phyloP scores from a whole-genome alignment of 2,888 invertebrate species.

The Leucoma salicis region DNA sequence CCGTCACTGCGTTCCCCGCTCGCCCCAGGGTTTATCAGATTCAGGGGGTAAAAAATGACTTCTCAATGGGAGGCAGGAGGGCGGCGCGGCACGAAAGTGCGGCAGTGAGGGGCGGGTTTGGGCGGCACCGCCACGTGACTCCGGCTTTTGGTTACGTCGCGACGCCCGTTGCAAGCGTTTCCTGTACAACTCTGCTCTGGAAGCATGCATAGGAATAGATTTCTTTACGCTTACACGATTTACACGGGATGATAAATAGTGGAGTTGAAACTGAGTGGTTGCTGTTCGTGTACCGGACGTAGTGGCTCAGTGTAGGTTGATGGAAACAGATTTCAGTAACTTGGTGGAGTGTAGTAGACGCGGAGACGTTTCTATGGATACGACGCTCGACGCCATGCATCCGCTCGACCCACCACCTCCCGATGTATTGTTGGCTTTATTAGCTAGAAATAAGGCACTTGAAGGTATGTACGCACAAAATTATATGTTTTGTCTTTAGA shows the following conservation, averaged over 20 bases:
- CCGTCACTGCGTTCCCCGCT: conserved; percentile 35
- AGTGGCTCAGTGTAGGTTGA: conserved; percentile 38
- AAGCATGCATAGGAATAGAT: conserved; percentile 50
- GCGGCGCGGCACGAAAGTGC: conserved; percentile 53
- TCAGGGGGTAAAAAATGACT: conserved; percentile 80
- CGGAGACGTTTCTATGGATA: conserved; percentile 53
- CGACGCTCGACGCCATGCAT: conserved; percentile 62
- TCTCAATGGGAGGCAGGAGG: conserved; percentile 79
- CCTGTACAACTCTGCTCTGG: conserved; percentile 34
- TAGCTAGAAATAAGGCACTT: conserved; percentile 92
- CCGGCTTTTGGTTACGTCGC: conserved; percentile 53
- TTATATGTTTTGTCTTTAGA: no score
- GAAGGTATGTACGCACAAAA: conserved; percentile 94
- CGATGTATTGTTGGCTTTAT: conserved; percentile 91
- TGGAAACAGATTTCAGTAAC: conserved; percentile 59
- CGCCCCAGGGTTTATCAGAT: conserved; percentile 76
- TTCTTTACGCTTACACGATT: conserved; percentile 35
- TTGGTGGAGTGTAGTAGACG: conserved; percentile 58
- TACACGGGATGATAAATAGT: conserved; percentile 50
- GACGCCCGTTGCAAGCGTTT: conserved; percentile 54
- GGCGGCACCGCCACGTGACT: conserved; percentile 77
- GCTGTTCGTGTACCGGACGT: conserved; percentile 50
- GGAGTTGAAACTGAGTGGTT: conserved; percentile 43
- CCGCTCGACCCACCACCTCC: conserved; percentile 85
- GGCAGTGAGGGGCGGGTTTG: conserved; percentile 67